Evolutionary conservation across 1,140 invertebrate genomes (phyloP).

Genomic region (Eulimnadia texana): DNA sequence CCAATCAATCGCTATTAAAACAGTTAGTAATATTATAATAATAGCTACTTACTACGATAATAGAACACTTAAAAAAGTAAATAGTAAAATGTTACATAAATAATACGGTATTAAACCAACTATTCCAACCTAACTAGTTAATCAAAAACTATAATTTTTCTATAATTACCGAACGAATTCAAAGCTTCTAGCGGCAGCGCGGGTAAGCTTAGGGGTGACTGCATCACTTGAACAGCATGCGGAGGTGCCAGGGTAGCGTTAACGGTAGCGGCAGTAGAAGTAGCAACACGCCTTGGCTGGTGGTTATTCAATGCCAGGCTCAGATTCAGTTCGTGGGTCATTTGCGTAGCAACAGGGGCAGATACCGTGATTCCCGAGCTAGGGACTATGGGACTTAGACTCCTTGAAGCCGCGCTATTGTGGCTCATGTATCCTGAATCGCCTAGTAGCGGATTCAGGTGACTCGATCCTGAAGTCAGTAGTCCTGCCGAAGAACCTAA

Average conservation of each 20-base stretch:
- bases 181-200: constrained; percentile 7
- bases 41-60: no score
- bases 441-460: not conserved
- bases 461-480: not conserved
- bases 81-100: no score
- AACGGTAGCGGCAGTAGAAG: not conserved
- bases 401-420: not conserved
- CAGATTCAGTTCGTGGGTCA: not conserved
- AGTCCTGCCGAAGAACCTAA: not conserved
- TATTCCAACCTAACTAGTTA: no score
- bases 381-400: constrained; percentile 8
- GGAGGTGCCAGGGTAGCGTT: not conserved
- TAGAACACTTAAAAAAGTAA: no score
- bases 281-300: not conserved
- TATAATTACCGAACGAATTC: not conserved
- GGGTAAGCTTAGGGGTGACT: constrained; percentile 4
- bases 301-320: constrained; percentile 4
- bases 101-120: no score
- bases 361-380: not conserved
- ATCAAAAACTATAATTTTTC: no score
- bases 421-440: constrained; percentile 13
- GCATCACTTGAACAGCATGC: not conserved
- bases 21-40: no score
- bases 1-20: no score
- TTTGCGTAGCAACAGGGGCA: not conserved